Conservation (phyloP, 1,140 invertebrate genomes). For the Drosophila erecta region DNA sequence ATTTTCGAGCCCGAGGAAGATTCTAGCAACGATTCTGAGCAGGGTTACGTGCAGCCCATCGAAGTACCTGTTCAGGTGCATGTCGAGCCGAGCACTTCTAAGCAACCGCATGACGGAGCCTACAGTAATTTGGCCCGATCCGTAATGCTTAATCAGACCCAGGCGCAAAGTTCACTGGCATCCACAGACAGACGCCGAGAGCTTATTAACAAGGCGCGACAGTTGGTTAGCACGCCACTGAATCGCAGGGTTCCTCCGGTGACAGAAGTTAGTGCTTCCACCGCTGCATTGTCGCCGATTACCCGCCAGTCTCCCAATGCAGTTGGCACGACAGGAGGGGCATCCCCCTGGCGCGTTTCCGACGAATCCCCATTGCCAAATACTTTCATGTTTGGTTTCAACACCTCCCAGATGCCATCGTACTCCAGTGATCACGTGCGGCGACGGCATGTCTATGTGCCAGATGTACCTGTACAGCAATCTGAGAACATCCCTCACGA, state of each 20-base stretch:
- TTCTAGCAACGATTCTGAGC: constrained; percentile 12
- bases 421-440: constrained; percentile 74
- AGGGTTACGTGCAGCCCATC: not conserved
- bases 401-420: constrained; percentile 70
- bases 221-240: constrained; percentile 68
- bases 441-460: constrained; percentile 52
- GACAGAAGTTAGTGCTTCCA: not conserved
- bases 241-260: constrained; percentile 22
- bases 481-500: not conserved
- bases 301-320: not conserved
- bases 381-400: constrained; percentile 65
- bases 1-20: constrained; percentile 48
- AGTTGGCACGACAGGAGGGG: constrained; percentile 3
- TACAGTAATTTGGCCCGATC: constrained; percentile 72
- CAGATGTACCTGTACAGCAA: constrained; percentile 21
- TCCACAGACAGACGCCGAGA: constrained; percentile 33
- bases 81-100: not conserved
- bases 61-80: constrained; percentile 30
- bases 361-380: constrained; percentile 59
- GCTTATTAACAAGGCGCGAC: constrained; percentile 55
- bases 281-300: constrained; percentile 54
- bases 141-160: constrained; percentile 59
- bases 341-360: constrained; percentile 74
- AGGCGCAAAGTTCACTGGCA: constrained; percentile 15
- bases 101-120: constrained; percentile 28